Conservation (phyloP, 2,888 invertebrate genomes). For the Drosophila paracracens region DNA sequence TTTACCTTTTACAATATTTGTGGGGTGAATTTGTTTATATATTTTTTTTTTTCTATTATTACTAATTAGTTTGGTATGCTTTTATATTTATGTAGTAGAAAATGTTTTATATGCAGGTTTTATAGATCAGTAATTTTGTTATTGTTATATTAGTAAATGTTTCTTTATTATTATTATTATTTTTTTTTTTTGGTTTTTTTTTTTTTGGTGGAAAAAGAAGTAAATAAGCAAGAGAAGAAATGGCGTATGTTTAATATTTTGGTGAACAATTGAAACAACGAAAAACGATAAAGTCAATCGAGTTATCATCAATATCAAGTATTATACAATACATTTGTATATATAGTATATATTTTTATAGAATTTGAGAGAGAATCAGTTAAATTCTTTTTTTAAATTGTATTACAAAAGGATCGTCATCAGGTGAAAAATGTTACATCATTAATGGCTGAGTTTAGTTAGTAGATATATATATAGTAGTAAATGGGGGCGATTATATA, state of each 20-base stretch:
- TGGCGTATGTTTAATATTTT: conserved; percentile 80
- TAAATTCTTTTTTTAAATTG: conserved; percentile 20
- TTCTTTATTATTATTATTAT: neutral
- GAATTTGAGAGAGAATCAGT: conserved; percentile 40
- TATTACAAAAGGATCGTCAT: conserved; percentile 32
- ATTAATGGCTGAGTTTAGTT: conserved; percentile 8
- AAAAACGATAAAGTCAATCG: conserved; percentile 71
- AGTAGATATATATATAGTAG: conserved; percentile 15
- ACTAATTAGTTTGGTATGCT: conserved; percentile 54
- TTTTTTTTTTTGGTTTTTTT: neutral
- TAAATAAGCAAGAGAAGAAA: conserved; percentile 82
- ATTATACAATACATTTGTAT: conserved; percentile 24
- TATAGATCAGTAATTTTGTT: conserved; percentile 55
- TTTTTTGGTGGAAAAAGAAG: conserved; percentile 73
- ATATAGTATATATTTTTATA: conserved; percentile 28
- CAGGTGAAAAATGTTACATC: conserved; percentile 27
- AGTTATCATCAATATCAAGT: conserved; percentile 64
- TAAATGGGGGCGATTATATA: conserved; percentile 29
- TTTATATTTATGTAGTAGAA: conserved; percentile 49
- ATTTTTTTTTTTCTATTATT: conserved; percentile 26
- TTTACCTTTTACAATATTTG: conserved; percentile 79
- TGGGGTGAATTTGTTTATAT: conserved; percentile 61
- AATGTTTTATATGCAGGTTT: conserved; percentile 62
- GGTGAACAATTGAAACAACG: conserved; percentile 77
- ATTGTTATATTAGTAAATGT: conserved; percentile 57